These are phyloP conservation scores for Circaetus gallicus DNA, from an alignment of 2,113 vertebrate genomes.

Conservation along the genomic window DNA sequence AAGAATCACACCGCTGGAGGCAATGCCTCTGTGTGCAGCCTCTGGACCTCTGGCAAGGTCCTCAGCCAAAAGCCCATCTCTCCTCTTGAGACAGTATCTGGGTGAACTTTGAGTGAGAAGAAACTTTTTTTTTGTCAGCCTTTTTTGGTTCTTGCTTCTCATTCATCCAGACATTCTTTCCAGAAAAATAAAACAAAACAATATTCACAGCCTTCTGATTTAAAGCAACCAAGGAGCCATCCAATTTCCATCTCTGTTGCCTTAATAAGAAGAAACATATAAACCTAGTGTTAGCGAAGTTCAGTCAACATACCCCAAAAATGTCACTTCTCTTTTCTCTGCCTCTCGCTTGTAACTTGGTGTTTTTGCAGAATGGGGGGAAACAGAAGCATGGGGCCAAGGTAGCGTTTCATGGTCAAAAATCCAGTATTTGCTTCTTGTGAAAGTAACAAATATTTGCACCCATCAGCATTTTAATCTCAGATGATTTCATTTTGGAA, in stretches of 20 bases:
- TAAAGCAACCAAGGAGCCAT: background rate
- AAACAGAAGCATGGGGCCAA: background rate
- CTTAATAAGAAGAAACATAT: background rate
- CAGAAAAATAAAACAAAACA: background rate
- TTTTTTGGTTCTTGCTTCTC: background rate
- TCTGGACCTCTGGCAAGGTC: background rate
- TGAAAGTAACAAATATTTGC: constrained; percentile 16
- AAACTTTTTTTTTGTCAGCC: background rate
- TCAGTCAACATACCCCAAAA: background rate
- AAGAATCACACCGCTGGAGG: background rate
- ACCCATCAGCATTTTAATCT: constrained; percentile 12
- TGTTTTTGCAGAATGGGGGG: background rate
- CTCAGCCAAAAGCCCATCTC: background rate
- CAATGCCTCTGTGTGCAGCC: background rate
- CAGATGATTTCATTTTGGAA: background rate
- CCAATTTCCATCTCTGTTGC: background rate
- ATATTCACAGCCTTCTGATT: background rate
- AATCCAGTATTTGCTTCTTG: background rate
- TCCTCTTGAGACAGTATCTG: background rate
- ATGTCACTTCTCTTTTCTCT: background rate
- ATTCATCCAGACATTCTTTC: background rate
- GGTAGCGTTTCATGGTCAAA: background rate
- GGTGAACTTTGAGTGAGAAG: background rate
- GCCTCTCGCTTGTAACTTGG: background rate
- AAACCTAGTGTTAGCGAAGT: background rate